These are phyloP conservation scores for Dendropsophus ebraccatus DNA, from an alignment of 2,113 vertebrate genomes.

Conservation along the genomic window DNA sequence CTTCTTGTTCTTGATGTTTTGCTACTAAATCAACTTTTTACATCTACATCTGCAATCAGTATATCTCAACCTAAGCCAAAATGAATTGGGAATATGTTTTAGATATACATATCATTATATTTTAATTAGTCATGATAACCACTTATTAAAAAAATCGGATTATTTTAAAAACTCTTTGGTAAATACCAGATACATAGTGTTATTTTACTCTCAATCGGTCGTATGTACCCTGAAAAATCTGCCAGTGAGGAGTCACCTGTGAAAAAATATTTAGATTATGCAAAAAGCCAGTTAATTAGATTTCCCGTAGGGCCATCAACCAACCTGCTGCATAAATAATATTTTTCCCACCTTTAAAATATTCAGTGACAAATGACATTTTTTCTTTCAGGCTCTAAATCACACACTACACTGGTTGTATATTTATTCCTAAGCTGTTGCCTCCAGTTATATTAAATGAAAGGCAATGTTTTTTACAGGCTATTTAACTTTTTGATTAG, in stretches of 20 bases:
- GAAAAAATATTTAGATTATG: slow-evolving; percentile 27
- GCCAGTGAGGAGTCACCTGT: neutral
- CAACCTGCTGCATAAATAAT: neutral
- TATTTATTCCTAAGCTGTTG: slow-evolving; percentile 12
- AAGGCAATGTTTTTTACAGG: slow-evolving; percentile 42
- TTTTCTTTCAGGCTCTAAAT: slow-evolving; percentile 31
- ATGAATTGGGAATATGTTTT: too few relatives aligned
- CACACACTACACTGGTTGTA: slow-evolving; percentile 23
- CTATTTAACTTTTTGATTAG: slow-evolving; percentile 47
- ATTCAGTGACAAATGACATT: slow-evolving; percentile 44
- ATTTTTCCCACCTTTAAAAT: slow-evolving; percentile 35
- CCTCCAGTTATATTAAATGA: slow-evolving; percentile 40
- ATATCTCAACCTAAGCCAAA: too few relatives aligned
- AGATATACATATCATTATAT: neutral
- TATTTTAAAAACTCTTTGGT: neutral
- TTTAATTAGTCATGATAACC: neutral
- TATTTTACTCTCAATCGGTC: neutral
- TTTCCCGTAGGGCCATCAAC: slow-evolving; percentile 5
- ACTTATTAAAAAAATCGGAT: neutral
- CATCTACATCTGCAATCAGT: too few relatives aligned
- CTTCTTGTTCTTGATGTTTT: too few relatives aligned
- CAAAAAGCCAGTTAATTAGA: slow-evolving; percentile 2
- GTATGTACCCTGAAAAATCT: neutral
- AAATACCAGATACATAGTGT: neutral
- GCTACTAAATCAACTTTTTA: too few relatives aligned